Base-by-base conservation (phyloP, 2,113 vertebrate genomes). In the Elaphurus davidianus region DNA sequence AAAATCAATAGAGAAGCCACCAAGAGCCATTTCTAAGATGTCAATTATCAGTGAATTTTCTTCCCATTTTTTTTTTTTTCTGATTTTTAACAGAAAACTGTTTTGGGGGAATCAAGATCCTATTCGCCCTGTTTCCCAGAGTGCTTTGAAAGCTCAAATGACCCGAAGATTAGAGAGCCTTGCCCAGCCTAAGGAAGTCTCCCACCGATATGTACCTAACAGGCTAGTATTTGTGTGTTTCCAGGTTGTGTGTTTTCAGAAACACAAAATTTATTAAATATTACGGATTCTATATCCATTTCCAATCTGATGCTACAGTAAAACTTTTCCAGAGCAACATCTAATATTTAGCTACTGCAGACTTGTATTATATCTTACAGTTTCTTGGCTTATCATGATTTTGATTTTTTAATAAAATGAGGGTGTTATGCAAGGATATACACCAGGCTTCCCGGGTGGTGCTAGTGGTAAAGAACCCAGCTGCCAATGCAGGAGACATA, bases 71-170 rank as follows among this genome's bases (percentile, higher is more conserved):
- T 87, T 87, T 98, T 94, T 57, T 87, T 97, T 97, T 60, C 95
- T 97, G 27, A 4, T 92, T 97, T 74, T 90, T 78, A 94, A 96
- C 54, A 97, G 96, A 84, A 98, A 84, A 79, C 87, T 99, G 0
- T 14, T 84, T 17, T 98, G 98, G 98, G 98, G 99, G 94, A 99
- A 99, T 93, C 99, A 99, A 98, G 98, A 99, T 43, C 93, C 95
- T 0, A 98, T 99, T 59, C 45, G 87, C 90, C 90, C 98, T 40
- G 4, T 98, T 21, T 79, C 98, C 0, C 0, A 0, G 0, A 1
- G 1, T 40, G 91, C 98, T 93, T 1, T 98, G 94, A 83, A 78
- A 36, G 50, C 91, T 97, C 97, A 0, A 2, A 76, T 94, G 5
- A 97, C 91, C 2, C 21, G 85, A 94, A 98, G 98, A 88, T 60